Conservation (phyloP, 1,140 invertebrate species). For the Phortica variegata region DNA sequence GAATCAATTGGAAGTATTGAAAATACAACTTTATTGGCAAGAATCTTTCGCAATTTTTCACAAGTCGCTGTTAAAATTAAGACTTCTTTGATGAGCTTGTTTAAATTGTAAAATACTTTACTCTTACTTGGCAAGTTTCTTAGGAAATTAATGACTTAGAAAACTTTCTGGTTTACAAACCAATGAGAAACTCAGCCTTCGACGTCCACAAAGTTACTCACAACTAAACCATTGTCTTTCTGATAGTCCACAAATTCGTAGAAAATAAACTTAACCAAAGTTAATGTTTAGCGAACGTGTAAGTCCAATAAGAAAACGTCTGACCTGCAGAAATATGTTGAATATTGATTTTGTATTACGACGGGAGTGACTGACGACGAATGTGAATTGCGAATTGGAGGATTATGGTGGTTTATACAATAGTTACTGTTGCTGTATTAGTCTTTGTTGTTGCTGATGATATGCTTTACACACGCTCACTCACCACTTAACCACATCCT, state of each 20-base stretch:
- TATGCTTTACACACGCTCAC: neutral
- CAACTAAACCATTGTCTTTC: too few species aligned
- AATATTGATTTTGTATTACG: conserved; percentile 37
- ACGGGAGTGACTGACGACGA: neutral
- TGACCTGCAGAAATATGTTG: too few species aligned
- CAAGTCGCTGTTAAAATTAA: too few species aligned
- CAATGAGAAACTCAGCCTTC: too few species aligned
- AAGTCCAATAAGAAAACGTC: conserved; percentile 20
- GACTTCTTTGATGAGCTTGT: too few species aligned
- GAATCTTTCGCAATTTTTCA: too few species aligned
- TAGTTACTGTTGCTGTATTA: neutral
- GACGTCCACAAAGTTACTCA: too few species aligned
- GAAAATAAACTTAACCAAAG: neutral
- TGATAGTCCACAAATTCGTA: neutral
- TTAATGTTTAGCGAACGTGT: neutral
- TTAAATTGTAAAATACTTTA: too few species aligned
- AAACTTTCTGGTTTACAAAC: neutral
- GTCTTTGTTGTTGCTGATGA: neutral
- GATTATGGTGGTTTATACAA: conserved; percentile 7
- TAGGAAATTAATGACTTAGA: too few species aligned
- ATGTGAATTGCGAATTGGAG: neutral
- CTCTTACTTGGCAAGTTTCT: too few species aligned
- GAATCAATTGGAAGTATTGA: too few species aligned
- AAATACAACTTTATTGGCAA: too few species aligned
- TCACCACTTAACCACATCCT: conserved; percentile 20